Evolutionary conservation across 2,888 invertebrate species (phyloP).

Genomic region (Drosophila subquinaria): DNA sequence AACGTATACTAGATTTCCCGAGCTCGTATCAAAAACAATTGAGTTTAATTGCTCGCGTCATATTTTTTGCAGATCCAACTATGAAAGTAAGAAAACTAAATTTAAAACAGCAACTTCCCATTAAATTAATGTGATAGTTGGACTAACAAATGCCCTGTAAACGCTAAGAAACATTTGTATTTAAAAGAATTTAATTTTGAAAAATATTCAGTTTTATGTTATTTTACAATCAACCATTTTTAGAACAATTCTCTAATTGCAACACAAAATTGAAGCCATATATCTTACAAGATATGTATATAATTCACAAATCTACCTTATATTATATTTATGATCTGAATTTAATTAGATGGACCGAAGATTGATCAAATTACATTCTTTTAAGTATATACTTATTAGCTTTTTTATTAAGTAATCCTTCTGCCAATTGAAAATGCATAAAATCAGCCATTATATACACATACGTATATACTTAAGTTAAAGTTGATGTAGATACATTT

Average conservation of each 20-base stretch:
- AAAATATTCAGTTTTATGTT: too few relatives aligned
- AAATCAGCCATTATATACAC: constrained; percentile 30
- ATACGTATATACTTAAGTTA: constrained; percentile 7
- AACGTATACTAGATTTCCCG: constrained; percentile 63
- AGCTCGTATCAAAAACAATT: constrained; percentile 77
- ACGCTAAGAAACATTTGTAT: not conserved
- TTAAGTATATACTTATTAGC: too few relatives aligned
- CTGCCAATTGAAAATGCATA: constrained; percentile 74
- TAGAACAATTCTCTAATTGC: too few relatives aligned
- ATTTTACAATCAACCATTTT: too few relatives aligned
- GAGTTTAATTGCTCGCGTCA: constrained; percentile 79
- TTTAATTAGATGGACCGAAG: too few relatives aligned
- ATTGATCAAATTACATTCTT: too few relatives aligned
- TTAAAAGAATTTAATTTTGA: not conserved
- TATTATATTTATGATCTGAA: too few relatives aligned
- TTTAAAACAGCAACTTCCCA: constrained; percentile 7
- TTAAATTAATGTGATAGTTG: not conserved
- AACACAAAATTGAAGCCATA: too few relatives aligned
- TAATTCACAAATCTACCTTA: too few relatives aligned
- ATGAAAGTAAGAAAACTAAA: constrained; percentile 9
- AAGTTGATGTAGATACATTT: constrained; percentile 29
- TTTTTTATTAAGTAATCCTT: not conserved
- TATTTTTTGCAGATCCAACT: constrained; percentile 44
- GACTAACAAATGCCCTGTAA: not conserved
- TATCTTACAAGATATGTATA: too few relatives aligned